phyloP scores from a whole-genome alignment of 1,140 invertebrate species.

The Oncopodura yosiiana region DNA sequence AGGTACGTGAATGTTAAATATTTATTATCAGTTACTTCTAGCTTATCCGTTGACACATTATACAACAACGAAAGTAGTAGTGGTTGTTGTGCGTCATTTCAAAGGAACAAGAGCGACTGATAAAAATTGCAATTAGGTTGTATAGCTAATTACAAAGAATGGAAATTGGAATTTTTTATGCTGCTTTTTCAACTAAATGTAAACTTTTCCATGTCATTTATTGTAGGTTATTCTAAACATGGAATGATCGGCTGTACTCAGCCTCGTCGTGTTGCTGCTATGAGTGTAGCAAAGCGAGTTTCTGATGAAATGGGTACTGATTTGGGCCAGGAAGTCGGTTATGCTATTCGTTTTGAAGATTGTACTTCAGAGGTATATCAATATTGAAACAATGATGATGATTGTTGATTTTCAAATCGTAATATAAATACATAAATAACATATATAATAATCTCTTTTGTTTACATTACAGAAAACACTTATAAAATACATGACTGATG shows the following conservation, averaged over 20 bases:
- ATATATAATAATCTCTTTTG: not conserved
- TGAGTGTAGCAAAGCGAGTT: slow-evolving; percentile 98
- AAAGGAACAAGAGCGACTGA: too few relatives aligned
- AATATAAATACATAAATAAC: not conserved
- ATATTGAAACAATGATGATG: too few relatives aligned
- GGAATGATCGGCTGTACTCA: slow-evolving; percentile 95
- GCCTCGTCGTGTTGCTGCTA: slow-evolving; percentile 90
- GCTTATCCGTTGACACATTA: too few relatives aligned
- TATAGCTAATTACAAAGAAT: too few relatives aligned
- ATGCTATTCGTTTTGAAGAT: slow-evolving; percentile 99
- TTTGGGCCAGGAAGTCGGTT: slow-evolving; percentile 87
- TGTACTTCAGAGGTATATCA: slow-evolving; percentile 74
- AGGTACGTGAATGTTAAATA: slow-evolving; percentile 45
- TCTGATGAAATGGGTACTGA: slow-evolving; percentile 92
- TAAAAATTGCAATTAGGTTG: too few relatives aligned
- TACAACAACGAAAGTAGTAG: too few relatives aligned
- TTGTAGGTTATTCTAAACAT: slow-evolving; percentile 60
- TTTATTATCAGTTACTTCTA: too few relatives aligned
- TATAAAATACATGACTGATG: slow-evolving; percentile 99
- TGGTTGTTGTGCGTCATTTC: too few relatives aligned
- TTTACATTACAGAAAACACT: slow-evolving; percentile 58
- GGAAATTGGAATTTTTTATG: not conserved
- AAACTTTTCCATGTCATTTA: slow-evolving; percentile 6
- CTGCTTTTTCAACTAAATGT: not conserved
- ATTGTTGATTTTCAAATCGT: not conserved